Evolutionary conservation across 1,140 invertebrate species (phyloP).

Genomic region (Lasioglossum baleicum): DNA sequence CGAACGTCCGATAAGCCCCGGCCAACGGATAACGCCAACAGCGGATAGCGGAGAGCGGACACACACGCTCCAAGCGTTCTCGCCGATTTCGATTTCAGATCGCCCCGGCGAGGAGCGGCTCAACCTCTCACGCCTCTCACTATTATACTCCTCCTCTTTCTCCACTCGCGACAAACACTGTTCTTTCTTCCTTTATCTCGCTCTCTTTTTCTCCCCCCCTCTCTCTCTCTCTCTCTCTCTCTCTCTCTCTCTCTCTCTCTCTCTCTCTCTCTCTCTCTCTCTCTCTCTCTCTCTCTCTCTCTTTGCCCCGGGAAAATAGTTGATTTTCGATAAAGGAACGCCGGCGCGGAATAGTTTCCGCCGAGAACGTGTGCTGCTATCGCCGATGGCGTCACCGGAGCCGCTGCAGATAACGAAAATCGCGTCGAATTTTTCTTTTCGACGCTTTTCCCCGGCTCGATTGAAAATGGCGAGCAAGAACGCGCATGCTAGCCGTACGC

Average conservation of each 20-base stretch:
- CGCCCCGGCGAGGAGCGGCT: background rate
- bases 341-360: background rate
- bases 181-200: too few species aligned
- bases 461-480: background rate
- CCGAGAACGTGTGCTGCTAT: background rate
- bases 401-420: background rate
- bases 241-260: too few species aligned
- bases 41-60: too few species aligned
- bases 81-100: constrained; percentile 19
- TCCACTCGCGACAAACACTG: too few species aligned
- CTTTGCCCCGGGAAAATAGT: background rate
- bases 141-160: too few species aligned
- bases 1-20: background rate
- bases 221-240: background rate
- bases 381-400: background rate
- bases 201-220: too few species aligned
- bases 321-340: constrained; percentile 1
- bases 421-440: background rate
- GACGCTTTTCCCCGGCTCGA: background rate
- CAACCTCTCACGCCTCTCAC: too few species aligned
- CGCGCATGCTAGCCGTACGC: too few species aligned
- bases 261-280: too few species aligned
- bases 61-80: background rate
- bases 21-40: background rate
- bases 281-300: too few species aligned